phyloP scores from a whole-genome alignment of 1,140 invertebrate species.

The Drosophila punjabiensis region DNA sequence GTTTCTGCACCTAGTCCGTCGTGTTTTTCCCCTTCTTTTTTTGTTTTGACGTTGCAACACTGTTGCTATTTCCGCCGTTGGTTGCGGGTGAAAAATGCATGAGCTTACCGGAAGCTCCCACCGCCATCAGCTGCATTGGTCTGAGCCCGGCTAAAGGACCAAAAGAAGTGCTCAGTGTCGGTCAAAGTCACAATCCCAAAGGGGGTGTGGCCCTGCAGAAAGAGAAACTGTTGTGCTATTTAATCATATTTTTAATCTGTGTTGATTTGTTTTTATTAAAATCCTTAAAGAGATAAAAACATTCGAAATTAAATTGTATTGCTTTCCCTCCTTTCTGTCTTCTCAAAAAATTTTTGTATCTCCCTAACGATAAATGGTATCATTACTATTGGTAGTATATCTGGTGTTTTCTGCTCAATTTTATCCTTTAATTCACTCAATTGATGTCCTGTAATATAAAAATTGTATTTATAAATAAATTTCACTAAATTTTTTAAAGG shows the following conservation, averaged over 20 bases:
- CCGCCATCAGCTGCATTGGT: slow-evolving; percentile 68
- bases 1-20: slow-evolving; percentile 14
- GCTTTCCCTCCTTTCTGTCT: neutral
- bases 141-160: slow-evolving; percentile 45
- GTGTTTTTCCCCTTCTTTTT: slow-evolving; percentile 16
- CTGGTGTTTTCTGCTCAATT: too few relatives aligned
- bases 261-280: neutral
- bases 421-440: too few relatives aligned
- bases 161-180: slow-evolving; percentile 30
- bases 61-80: slow-evolving; percentile 37
- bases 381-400: neutral
- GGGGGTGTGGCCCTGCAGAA: neutral
- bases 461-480: neutral
- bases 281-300: too few relatives aligned
- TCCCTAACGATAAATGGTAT: neutral
- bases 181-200: neutral
- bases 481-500: neutral
- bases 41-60: slow-evolving; percentile 30
- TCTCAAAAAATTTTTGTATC: too few relatives aligned
- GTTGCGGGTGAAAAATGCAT: slow-evolving; percentile 69
- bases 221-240: neutral
- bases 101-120: slow-evolving; percentile 61
- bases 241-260: neutral
- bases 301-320: too few relatives aligned
- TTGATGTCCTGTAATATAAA: neutral